Base-by-base conservation (phyloP, 2,797 vertebrate species). In the Huso huso region DNA sequence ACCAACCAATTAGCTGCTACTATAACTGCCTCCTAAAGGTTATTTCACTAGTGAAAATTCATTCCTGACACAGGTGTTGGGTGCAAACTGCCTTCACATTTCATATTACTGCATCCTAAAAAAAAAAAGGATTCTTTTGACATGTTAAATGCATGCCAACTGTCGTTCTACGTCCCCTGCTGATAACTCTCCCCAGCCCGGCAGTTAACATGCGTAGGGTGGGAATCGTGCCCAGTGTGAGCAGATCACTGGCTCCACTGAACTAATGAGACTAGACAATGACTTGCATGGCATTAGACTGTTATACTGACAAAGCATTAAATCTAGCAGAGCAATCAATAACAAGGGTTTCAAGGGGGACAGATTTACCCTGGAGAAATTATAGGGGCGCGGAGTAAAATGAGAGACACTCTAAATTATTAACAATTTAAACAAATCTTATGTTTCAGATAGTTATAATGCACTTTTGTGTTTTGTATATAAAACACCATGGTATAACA, bases 51-150 rank as follows among this genome's bases (percentile, higher is more conserved):
- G 57, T 48, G 66, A 67, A 67, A 61, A 61, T 7, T 66, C 61
- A 13, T 2, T 15, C 67, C 67, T 71, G 57, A 23, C 60, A 10
- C 64, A 68, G 71, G 61, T 72, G 71, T 71, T 1, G n/a, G 69
- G n/a, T 0, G 51, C 61, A 65, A 15, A n/a, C 13, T n/a, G 51
- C 7, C 7, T 49, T 62, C 51, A 63, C 69, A n/a, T n/a, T n/a
- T n/a, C n/a, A n/a, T n/a, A n/a, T n/a, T n/a, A n/a, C n/a, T n/a
- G n/a, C n/a, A n/a, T n/a, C n/a, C n/a, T n/a, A n/a, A n/a, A n/a
- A n/a, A n/a, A n/a, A n/a, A n/a, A n/a, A n/a, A n/a, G n/a, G n/a
- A n/a, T n/a, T n/a, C n/a, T n/a, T n/a, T n/a, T n/a, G n/a, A n/a
- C n/a, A n/a, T n/a, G n/a, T n/a, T n/a, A n/a, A n/a, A n/a, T n/a